These are phyloP conservation scores for Heliconius charithonia DNA, from an alignment of 2,888 invertebrate genomes.

Conservation along the genomic window DNA sequence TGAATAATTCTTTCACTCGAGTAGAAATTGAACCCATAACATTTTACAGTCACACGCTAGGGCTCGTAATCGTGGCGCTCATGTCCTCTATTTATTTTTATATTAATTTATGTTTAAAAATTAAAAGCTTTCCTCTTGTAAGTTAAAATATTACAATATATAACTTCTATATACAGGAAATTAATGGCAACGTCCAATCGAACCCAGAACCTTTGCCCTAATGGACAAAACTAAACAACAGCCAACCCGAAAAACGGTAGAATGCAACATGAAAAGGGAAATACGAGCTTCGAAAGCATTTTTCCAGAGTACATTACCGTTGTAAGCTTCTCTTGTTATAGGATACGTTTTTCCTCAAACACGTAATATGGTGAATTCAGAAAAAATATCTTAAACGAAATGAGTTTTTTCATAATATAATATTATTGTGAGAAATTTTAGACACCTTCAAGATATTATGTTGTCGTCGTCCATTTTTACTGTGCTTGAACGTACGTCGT, in stretches of 20 bases:
- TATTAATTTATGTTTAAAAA: too few relatives aligned
- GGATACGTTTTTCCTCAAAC: slow-evolving; percentile 38
- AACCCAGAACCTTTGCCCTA: neutral
- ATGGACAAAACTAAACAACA: neutral
- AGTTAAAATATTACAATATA: too few relatives aligned
- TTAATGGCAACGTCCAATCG: neutral
- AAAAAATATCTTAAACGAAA: slow-evolving; percentile 13
- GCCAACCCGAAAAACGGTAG: slow-evolving; percentile 8
- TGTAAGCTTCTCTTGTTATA: slow-evolving; percentile 36
- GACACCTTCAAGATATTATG: neutral
- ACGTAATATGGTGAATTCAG: slow-evolving; percentile 12
- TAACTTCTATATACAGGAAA: neutral
- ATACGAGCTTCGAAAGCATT: slow-evolving; percentile 38
- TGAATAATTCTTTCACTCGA: too few relatives aligned
- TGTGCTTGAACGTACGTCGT: neutral
- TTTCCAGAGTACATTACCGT: slow-evolving; percentile 36
- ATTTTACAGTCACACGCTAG: too few relatives aligned
- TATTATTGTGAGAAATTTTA: slow-evolving; percentile 5
- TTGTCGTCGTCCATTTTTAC: neutral
- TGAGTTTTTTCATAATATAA: slow-evolving; percentile 10
- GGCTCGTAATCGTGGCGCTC: too few relatives aligned
- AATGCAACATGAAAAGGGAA: slow-evolving; percentile 35
- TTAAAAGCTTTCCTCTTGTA: too few relatives aligned
- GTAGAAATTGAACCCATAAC: too few relatives aligned
- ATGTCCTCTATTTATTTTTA: too few relatives aligned